Base-by-base conservation (phyloP, 2,797 vertebrate genomes). In the Phoebastria nigripes region DNA sequence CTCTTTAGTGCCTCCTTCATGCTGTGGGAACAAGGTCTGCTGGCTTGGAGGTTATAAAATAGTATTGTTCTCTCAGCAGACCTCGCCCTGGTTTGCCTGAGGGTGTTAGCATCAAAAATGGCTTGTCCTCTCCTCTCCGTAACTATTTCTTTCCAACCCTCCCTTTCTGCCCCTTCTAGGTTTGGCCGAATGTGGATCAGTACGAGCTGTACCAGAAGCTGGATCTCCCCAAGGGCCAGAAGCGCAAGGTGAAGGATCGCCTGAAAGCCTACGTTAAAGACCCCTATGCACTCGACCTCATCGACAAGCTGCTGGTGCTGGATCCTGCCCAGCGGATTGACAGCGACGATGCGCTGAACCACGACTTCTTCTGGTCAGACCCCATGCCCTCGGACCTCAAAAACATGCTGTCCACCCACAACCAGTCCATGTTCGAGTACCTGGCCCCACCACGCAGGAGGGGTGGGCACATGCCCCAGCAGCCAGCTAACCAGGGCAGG, bases 361-460 rank as follows among this genome's bases (percentile, higher is more conserved):
- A 99, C 0, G 99, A 99, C 97, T 99, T 99, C 98, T 99, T 99
- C 98, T 99, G 99, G 99, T 99, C 99, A 0, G 99, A 99, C 97
- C 99, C 99, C 55, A 99, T 99, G 99, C 99, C 99, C 3, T 99
- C 99, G 0, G 99, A 99, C 97, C 98, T 99, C 72, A 99, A 99
- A 96, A 99, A 99, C 98, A 99, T 99, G 99, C 98, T 99, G 25
- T 99, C 99, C 84, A 99, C 99, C 3, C 99, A 99, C 97, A 99
- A 99, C 98, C 99, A 99, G 5, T 99, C 99, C 93, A 99, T 99
- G 99, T 99, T 99, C 4, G 99, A 99, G 95, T 99, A 99, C 91
- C 97, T 99, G 97, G 99, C 99, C 1, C 99, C 99, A 0, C 99
- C 99, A 0, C 98, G 99, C 42, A 98, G 99, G 73, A 98, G 99